phyloP scores from a whole-genome alignment of 2,797 vertebrate genomes.

The Pelobates cultripes region DNA sequence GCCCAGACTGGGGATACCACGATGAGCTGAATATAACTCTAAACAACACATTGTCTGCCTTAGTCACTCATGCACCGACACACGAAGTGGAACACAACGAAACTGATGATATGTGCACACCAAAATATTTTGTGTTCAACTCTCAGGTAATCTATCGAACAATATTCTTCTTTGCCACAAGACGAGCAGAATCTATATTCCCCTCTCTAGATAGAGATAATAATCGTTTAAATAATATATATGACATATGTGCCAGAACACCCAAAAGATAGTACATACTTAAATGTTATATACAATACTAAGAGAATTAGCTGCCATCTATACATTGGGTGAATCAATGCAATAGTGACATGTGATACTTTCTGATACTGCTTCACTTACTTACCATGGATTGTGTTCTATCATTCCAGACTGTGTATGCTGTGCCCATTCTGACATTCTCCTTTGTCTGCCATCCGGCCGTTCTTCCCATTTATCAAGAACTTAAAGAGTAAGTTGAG shows the following conservation, averaged over 20 bases:
- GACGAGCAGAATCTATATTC: too few relatives aligned
- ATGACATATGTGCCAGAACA: too few relatives aligned
- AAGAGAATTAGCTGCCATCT: too few relatives aligned
- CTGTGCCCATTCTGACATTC: constrained; percentile 93
- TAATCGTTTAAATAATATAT: too few relatives aligned
- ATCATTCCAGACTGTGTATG: constrained; percentile 89
- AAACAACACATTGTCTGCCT: constrained; percentile 66
- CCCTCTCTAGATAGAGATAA: too few relatives aligned
- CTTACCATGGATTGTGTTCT: not conserved
- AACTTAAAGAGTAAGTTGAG: constrained; percentile 87
- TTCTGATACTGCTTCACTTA: too few relatives aligned
- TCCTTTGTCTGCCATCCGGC: constrained; percentile 97
- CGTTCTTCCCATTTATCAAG: constrained; percentile 95
- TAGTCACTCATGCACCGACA: not conserved
- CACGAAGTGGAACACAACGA: constrained; percentile 57
- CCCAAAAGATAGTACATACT: too few relatives aligned
- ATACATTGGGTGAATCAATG: too few relatives aligned
- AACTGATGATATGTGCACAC: constrained; percentile 76
- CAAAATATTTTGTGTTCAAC: constrained; percentile 91
- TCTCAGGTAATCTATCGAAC: constrained; percentile 80
- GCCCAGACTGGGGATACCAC: constrained; percentile 70
- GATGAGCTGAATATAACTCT: constrained; percentile 66
- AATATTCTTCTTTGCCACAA: too few relatives aligned
- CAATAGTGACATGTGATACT: too few relatives aligned
- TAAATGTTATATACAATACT: too few relatives aligned